A percentile compares a stretch with the other conserved stretches of the same genome.
phyloP scores from a whole-genome alignment of 2,888 invertebrate species.

The Neria commutata region DNA sequence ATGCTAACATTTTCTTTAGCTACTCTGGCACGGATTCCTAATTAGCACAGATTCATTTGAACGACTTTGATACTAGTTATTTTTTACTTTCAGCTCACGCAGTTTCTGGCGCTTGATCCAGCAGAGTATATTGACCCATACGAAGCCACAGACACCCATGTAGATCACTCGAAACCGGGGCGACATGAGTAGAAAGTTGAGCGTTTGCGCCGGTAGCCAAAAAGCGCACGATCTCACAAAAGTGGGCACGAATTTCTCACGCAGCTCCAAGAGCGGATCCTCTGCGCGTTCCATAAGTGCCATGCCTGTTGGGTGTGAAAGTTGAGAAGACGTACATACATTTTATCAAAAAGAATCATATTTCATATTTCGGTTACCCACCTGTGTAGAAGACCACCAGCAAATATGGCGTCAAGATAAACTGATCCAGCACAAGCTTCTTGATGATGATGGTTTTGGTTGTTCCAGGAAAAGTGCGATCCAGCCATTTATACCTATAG shows the following conservation, averaged over 20 bases:
- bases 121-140: constrained; percentile 86
- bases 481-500: constrained; percentile 80
- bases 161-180: constrained; percentile 77
- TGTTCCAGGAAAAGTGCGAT: constrained; percentile 72
- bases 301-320: constrained; percentile 66
- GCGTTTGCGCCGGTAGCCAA: constrained; percentile 81
- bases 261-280: constrained; percentile 74
- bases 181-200: constrained; percentile 78
- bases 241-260: constrained; percentile 74
- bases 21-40: too few relatives aligned
- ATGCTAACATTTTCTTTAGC: too few relatives aligned
- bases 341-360: not conserved
- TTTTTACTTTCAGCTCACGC: too few relatives aligned
- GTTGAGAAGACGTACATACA: constrained; percentile 35
- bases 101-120: constrained; percentile 78
- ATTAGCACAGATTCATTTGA: too few relatives aligned
- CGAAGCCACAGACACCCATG: constrained; percentile 77
- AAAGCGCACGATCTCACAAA: constrained; percentile 78
- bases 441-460: constrained; percentile 68
- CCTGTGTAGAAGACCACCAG: constrained; percentile 74
- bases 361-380: constrained; percentile 53
- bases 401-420: constrained; percentile 75
- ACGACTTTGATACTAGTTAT: too few relatives aligned
- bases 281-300: constrained; percentile 74
- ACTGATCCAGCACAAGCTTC: constrained; percentile 79